Evolutionary conservation across 2,888 invertebrate species (phyloP), one percentile per base, ranked within the genome.

Genomic region (Alloplasta piceator): DNA sequence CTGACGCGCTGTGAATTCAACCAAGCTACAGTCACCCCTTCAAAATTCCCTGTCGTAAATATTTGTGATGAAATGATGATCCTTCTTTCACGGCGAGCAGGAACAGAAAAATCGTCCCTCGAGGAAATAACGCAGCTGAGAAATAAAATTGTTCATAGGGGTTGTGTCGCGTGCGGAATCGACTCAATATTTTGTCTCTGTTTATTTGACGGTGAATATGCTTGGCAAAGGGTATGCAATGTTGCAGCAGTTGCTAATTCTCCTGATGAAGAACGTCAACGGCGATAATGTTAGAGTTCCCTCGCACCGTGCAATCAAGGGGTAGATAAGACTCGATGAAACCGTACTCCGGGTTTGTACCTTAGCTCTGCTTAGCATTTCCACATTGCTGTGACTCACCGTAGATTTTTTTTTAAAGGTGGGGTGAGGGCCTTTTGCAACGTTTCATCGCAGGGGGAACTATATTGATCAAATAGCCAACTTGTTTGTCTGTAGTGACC

Each of bases 381-480:
- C 74, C 72, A 78, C 60, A 56, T 61, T 64, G 12, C 14, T 80
- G 74, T 86, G 86, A 86, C 71, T 86, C 86, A 86, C 77, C 75
- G 78, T 82, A 39, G 70, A 84, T 82, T 83, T 82, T 81, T 81
- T 71, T 58, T 46, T 73, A 66, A 64, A 77, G 76, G 68, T 14
- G 72, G 55, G 56, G 63, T 39, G 55, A 46, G 74, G 78, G 3
- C 26, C 74, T 79, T 73, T 83, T 63, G 83, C 79, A 78, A 78
- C 68, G 76, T 79, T 82, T 82, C 63, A 58, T 78, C 68, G 63
- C 70, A 63, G 10, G 73, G 78, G 82, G 60, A 39, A 50, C 36
- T 48, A 72, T 87, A 88, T 88, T 85, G 88, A 88, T 87, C 83
- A 87, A 88, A 87, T 88, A 88, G 81, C 82, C 75, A 76, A 82